phyloP scores from a whole-genome alignment of 2,797 vertebrate genomes.

The Anabas testudineus region DNA sequence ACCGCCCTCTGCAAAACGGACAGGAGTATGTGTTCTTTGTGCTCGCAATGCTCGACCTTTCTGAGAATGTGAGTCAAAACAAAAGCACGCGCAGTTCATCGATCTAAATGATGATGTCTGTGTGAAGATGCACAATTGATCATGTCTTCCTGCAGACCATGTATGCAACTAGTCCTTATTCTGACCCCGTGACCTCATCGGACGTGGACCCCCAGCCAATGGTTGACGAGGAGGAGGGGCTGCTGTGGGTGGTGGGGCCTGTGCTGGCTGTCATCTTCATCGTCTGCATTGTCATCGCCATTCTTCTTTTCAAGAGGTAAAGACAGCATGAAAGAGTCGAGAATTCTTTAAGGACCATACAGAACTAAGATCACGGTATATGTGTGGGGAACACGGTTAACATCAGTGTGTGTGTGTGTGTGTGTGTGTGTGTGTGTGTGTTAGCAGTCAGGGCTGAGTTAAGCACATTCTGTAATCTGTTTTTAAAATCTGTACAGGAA shows the following conservation, averaged over 20 bases:
- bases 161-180: conserved; percentile 97
- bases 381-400: conserved; percentile 4
- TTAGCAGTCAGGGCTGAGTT: conserved; percentile 8
- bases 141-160: conserved; percentile 86
- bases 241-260: conserved; percentile 98
- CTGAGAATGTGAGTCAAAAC: conserved; percentile 92
- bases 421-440: too few relatives aligned
- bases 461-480: conserved; percentile 29
- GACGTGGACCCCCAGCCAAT: conserved; percentile 97
- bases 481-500: conserved; percentile 12
- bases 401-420: too few relatives aligned
- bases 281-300: conserved; percentile 99
- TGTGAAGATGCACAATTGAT: background rate
- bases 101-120: background rate
- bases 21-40: conserved; percentile 99
- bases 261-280: conserved; percentile 99
- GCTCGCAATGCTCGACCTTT: conserved; percentile 94
- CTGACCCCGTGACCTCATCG: conserved; percentile 94
- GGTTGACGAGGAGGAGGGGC: conserved; percentile 97
- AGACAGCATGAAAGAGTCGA: conserved; percentile 10
- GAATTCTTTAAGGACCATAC: conserved; percentile 19
- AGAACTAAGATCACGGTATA: conserved; percentile 11
- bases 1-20: conserved; percentile 93
- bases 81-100: background rate
- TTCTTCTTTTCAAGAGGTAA: conserved; percentile 99